Evolutionary conservation across 2,113 vertebrate species (phyloP).

Genomic region (Coryphaenoides rupestris): DNA sequence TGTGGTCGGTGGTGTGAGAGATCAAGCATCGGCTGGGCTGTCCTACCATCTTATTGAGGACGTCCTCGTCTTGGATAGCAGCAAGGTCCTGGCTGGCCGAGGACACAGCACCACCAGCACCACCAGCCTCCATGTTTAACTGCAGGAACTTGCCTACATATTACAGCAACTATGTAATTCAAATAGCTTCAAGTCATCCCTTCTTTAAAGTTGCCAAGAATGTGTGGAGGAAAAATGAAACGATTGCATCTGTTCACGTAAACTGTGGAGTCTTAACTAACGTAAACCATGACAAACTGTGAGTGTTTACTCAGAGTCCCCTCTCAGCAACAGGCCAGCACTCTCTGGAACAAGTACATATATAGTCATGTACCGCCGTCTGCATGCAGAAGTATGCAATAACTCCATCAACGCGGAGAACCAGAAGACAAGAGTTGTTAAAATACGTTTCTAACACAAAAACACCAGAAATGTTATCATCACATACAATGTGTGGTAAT

Average conservation of each 20-base stretch:
- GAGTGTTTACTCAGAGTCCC: slow-evolving; percentile 1
- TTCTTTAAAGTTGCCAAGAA: background rate
- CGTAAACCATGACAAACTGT: slow-evolving; percentile 29
- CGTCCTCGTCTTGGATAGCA: slow-evolving; percentile 85
- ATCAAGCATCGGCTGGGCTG: background rate
- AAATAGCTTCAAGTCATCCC: background rate
- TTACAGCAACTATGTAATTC: background rate
- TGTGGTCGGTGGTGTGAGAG: background rate
- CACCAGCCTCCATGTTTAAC: slow-evolving; percentile 43
- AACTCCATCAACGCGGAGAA: no score
- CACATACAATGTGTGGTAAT: no score
- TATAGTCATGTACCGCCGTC: slow-evolving; percentile 55
- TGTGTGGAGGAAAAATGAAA: background rate
- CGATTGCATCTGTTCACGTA: slow-evolving; percentile 2
- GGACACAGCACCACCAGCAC: background rate
- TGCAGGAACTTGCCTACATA: background rate
- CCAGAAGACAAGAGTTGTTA: no score
- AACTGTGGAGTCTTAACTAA: slow-evolving; percentile 37
- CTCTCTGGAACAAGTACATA: slow-evolving; percentile 56
- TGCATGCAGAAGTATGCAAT: no score
- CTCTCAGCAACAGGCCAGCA: slow-evolving; percentile 30
- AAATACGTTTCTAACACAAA: no score
- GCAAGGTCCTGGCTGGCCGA: slow-evolving; percentile 69
- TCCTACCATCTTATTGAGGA: slow-evolving; percentile 92
- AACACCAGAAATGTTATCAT: no score